Base-by-base conservation (phyloP, 1,140 invertebrate species). In the Bombus vancouverensis region DNA sequence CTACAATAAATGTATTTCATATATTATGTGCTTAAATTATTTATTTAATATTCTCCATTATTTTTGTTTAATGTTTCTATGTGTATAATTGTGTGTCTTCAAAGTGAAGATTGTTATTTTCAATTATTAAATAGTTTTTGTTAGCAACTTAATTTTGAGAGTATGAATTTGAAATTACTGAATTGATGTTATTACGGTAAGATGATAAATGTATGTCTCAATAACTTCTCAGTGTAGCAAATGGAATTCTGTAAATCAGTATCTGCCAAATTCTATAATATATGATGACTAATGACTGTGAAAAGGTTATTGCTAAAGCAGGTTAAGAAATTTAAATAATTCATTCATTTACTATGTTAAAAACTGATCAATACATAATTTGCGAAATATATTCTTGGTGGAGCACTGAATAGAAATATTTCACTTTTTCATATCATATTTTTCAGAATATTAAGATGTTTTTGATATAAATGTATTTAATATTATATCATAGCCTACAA, bases 201-300 rank as follows among this genome's bases (percentile, higher is more conserved):
- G 15, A 68, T 42, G 25, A 34, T 39, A n/a, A 76, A 59, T 68
- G 59, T 44, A 47, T 8, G 68, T 34, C 32, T 62, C 28, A 12
- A 25, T 18, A 12, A 47, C 66, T 57, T 65, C 34, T 12, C 28
- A 72, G 18, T 57, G 10, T 44, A 66, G 9, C 4, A 59, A 72
- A 81, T 66, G 12, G n/a, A 25, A 44, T 65, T 18, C 1, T 39
- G 6, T 22, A 44, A n/a, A n/a, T 47, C 44, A 42, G 22, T 73
- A 65, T 47, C 4, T 15, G 42, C 39, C 18, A 77, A 65, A 85
- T 85, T 81, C 6, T 53, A 53, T 22, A 34, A 65, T 44, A 42
- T 66, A 78, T 13, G 39, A 93, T 92, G 92, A 84, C 72, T 37
- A 79, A 90, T 73, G 72, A 88, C 22, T 92, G 71, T 73, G 92